Evolutionary conservation across 2,888 invertebrate species (phyloP), one percentile per base, ranked within the genome.

Genomic region (Drosophila robusta): DNA sequence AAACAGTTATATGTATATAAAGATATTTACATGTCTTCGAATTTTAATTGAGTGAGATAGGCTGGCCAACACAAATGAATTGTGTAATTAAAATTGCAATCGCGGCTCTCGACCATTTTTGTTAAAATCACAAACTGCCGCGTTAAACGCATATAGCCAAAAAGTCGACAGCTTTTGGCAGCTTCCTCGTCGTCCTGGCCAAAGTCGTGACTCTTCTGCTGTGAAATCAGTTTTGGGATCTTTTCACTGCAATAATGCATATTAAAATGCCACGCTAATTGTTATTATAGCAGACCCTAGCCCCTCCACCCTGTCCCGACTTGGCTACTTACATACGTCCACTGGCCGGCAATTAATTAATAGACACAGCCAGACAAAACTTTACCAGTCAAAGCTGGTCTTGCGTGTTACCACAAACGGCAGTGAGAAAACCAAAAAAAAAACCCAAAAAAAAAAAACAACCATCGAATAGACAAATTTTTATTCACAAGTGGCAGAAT

Each of bases 231-330:
- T 80, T 80, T 80, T 78, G 77, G 77, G 82, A 87, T 87, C 75
- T 87, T 76, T 80, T 84, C 80, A 70, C 86, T 70, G 63, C 79
- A 87, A 82, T 87, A 89, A 86, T 87, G 88, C 86, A 89, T 87
- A 87, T 87, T 89, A 87, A 87, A 87, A 89, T 87, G 89, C 86
- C 86, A 89, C 68, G 83, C 89, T 87, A 89, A 89, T 87, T 89
- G 86, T 87, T 87, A 87, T 77, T 89, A 71, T 74, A 73, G 79
- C 47, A 69, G 66, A 60, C 58, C 60, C 61, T 45, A 36, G 44
- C n/a, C 70, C n/a, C 44, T 42, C 44, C 42, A 11, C 41, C n/a
- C 55, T 14, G 8, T 16, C 5, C 46, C 24, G 22, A 18, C 42
- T 45, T 42, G n/a, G n/a, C 26, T n/a, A 36, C 45, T 24, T 36